These are phyloP conservation scores for Nansenia antarctica DNA, from an alignment of 2,113 vertebrate genomes.

Conservation along the genomic window DNA sequence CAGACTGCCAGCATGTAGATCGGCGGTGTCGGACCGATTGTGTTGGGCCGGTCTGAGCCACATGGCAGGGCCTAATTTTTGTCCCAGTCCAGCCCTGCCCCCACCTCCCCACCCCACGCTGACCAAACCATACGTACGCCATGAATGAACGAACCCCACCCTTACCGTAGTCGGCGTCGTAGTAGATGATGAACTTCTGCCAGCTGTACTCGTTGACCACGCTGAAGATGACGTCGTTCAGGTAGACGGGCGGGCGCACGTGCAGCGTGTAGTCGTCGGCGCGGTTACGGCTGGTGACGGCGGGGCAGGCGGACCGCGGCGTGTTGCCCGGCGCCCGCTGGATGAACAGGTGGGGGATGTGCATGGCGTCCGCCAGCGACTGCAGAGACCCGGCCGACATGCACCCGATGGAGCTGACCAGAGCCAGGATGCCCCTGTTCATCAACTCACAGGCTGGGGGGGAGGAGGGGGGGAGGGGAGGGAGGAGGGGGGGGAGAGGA, in stretches of 20 bases:
- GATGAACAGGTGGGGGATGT: conserved; percentile 97
- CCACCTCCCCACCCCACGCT: not conserved
- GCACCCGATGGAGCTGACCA: conserved; percentile 97
- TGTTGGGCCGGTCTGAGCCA: not conserved
- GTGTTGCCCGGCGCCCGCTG: conserved; percentile 88
- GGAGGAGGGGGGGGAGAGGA: not conserved
- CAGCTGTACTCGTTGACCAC: conserved; percentile 96
- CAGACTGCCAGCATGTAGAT: not conserved
- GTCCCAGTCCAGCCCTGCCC: not conserved
- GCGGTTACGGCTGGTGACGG: conserved; percentile 81
- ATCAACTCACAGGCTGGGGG: conserved; percentile 95
- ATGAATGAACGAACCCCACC: too few relatives aligned
- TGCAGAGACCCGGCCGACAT: conserved; percentile 94
- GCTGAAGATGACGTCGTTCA: conserved; percentile 94
- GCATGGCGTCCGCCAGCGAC: conserved; percentile 95
- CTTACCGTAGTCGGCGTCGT: conserved; percentile 94
- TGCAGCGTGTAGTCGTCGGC: conserved; percentile 94
- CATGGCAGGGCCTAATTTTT: not conserved
- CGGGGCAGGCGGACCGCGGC: conserved; percentile 87
- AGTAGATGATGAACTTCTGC: conserved; percentile 99
- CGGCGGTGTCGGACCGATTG: not conserved
- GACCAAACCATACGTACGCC: too few relatives aligned
- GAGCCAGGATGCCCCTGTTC: conserved; percentile 97
- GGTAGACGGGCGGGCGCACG: conserved; percentile 93
- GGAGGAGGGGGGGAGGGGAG: conserved; percentile 39